phyloP scores from a whole-genome alignment of 2,113 vertebrate genomes.

The Lutjanus erythropterus region DNA sequence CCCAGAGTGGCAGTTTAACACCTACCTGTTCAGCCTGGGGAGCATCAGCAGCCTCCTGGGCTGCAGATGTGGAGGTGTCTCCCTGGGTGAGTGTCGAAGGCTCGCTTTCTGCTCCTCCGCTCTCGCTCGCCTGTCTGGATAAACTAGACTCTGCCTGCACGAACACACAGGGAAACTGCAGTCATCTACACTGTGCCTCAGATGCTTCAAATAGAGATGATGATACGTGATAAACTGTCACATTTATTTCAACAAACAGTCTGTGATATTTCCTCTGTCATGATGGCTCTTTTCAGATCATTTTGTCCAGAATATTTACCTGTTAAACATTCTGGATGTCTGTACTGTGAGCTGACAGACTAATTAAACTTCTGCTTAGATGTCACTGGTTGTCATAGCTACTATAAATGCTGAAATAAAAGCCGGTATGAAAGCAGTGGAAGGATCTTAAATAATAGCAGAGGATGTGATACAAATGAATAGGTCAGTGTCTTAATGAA shows the following conservation, averaged over 20 bases:
- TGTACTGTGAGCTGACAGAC: not conserved
- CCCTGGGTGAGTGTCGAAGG: slow-evolving; percentile 22
- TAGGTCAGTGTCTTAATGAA: not conserved
- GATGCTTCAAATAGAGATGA: no score
- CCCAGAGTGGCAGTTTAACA: not conserved
- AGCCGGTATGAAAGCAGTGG: not conserved
- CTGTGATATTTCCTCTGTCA: not conserved
- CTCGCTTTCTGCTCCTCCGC: slow-evolving; percentile 39
- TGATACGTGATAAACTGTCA: not conserved
- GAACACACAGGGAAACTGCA: slow-evolving; percentile 31
- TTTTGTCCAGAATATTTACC: not conserved
- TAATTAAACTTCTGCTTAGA: not conserved
- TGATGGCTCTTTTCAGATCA: not conserved
- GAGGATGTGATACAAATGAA: not conserved
- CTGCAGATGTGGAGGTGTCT: slow-evolving; percentile 38
- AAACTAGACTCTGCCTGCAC: slow-evolving; percentile 81
- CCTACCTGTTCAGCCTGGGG: slow-evolving; percentile 75
- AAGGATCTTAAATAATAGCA: not conserved
- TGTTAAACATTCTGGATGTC: no score
- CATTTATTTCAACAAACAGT: not conserved
- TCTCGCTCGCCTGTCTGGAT: slow-evolving; percentile 63
- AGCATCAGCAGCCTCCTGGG: slow-evolving; percentile 27
- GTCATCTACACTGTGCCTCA: not conserved
- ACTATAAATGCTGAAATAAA: not conserved
- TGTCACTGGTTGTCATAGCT: not conserved